Conservation (phyloP, 1,140 invertebrate genomes). For the Tribolium castaneum region DNA sequence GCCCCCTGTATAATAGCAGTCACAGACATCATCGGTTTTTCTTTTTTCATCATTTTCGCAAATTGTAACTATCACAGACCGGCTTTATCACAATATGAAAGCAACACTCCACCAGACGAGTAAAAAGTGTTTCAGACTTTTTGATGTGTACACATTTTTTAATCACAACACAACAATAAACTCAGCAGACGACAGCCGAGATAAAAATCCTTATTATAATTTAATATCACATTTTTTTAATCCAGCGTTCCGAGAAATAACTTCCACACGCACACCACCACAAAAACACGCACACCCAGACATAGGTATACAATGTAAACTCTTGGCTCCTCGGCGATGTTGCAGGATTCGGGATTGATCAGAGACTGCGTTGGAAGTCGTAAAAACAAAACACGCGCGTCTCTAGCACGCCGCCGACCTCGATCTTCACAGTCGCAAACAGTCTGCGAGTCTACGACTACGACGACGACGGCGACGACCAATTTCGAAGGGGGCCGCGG, state of each 20-base stretch:
- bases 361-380: slow-evolving; percentile 1
- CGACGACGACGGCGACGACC: slow-evolving; percentile 28
- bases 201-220: slow-evolving; percentile 15
- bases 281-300: not conserved
- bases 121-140: slow-evolving; percentile 10
- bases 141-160: slow-evolving; percentile 31
- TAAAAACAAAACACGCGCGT: slow-evolving; percentile 38
- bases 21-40: slow-evolving; percentile 86
- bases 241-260: not conserved
- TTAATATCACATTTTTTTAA: slow-evolving; percentile 22
- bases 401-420: slow-evolving; percentile 6
- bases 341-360: not conserved
- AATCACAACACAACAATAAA: slow-evolving; percentile 11
- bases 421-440: slow-evolving; percentile 32
- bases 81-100: slow-evolving; percentile 16
- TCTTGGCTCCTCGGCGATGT: not conserved
- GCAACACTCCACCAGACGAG: not conserved
- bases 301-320: not conserved
- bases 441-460: slow-evolving; percentile 31
- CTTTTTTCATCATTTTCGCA: slow-evolving; percentile 79
- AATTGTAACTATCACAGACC: not conserved
- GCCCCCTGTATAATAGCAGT: slow-evolving; percentile 80
- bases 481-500: slow-evolving; percentile 10
- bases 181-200: slow-evolving; percentile 18
- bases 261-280: not conserved